Base-by-base conservation (phyloP, 1,140 invertebrate species). In the Penaeus chinensis region DNA sequence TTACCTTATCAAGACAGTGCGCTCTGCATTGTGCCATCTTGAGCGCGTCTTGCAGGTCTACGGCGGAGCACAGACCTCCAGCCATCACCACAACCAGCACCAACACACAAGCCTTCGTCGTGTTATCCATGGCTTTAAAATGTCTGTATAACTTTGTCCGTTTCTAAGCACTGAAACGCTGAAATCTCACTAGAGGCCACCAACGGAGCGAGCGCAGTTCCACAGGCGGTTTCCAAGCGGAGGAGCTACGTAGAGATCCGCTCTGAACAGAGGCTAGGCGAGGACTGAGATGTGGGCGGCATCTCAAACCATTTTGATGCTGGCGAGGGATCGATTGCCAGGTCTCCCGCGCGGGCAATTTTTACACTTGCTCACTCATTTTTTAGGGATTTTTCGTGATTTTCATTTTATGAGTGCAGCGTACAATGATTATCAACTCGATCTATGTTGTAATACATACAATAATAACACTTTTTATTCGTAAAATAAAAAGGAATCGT, bases 231-330 rank as follows among this genome's bases (percentile, higher is more conserved):
- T 54, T 54, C 16, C 54, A 54, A 4, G 54, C 54, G 54, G 54
- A 54, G 54, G 54, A 54, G 54, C 54, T 54, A 54, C 54, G 54
- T 54, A 54, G 54, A 2, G 54, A 54, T 54, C 54, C 54, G 54
- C 71, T 74, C 71, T 16, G 27, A n/a, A 74, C 71, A 74, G 71
- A 74, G 71, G 71, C 71, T 37, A 74, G 20, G 22, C 71, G 27
- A 74, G 27, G 71, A 74, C 71, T 74, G 19, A 37, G 27, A 32
- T 74, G 71, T 74, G 71, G 71, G 71, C 71, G 71, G 71, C 71
- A 32, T 74, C 71, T 74, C 71, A 74, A 37, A 74, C 71, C 71
- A 74, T 74, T 74, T 74, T 74, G 71, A 74, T 74, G 71, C 71
- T 74, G 71, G 71, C 71, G 27, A 74, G 71, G 16, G 24, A 74